Evolutionary conservation across 2,797 vertebrate species (phyloP), one percentile per base, ranked within the genome.

Genomic region (Petrocephalus schoutedeni): DNA sequence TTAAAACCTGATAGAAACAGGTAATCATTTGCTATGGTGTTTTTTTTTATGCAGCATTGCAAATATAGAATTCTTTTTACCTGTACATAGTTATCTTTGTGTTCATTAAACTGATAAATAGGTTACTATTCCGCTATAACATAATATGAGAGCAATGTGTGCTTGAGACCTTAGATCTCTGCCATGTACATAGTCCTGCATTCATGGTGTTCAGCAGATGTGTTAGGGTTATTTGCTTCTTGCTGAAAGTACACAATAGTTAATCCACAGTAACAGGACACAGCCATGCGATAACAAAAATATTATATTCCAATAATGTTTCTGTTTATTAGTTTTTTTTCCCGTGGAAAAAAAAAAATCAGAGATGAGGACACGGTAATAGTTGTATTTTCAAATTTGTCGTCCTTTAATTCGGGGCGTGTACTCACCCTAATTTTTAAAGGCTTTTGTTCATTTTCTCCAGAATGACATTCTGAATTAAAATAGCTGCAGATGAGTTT

Each of bases 21-120:
- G 94, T 93, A 93, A 95, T 96, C 95, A 92, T 95, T 53, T 49
- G 80, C 36, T 77, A 77, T 45, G 71, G 45, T 77, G 16, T 96
- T 94, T 87, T 94, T 96, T 94, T 87, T 94, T 95, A 95, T 94
- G 96, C 96, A 96, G 95, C 95, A 93, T 97, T 97, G 97, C 96
- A 98, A 99, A 98, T 97, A 97, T 98, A 98, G 96, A 98, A 94
- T 95, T 93, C 45, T 54, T 83, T 96, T 94, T 96, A 93, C 94
- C 96, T 97, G 96, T 96, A 97, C 97, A 97, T 89, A 89, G 89
- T 91, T 91, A 86, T 90, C 89, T 91, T 91, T 90, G 87, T 54
- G 92, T 90, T 91, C 91, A 61, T 67, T 87, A 85, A 84, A 89
- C 86, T 3, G 90, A 94, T 93, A 88, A 85, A 88, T 88, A 92